A percentile compares a stretch with the other conserved stretches of the same genome.
Evolutionary conservation across 2,888 invertebrate species (phyloP).

Genomic region (Isoperla grammatica): DNA sequence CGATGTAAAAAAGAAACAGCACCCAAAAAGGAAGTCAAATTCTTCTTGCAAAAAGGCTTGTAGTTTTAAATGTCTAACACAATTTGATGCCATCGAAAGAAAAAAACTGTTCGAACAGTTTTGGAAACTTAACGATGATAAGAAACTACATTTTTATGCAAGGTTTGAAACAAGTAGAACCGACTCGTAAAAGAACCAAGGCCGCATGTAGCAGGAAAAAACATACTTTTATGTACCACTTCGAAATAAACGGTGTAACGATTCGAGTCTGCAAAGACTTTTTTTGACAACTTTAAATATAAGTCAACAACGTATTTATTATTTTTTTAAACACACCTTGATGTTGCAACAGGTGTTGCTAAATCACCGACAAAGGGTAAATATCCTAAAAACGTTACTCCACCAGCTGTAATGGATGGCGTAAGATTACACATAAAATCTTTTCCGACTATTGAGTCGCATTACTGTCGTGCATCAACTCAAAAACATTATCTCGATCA

Average conservation of each 20-base stretch:
- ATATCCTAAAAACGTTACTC: background rate
- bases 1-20: too few species aligned
- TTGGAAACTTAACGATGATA: slow-evolving; percentile 3
- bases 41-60: too few species aligned
- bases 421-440: background rate
- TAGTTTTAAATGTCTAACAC: background rate
- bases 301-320: too few species aligned
- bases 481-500: background rate
- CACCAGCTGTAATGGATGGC: background rate
- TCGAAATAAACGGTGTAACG: background rate
- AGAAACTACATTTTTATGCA: slow-evolving; percentile 7
- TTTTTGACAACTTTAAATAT: background rate
- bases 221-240: background rate
- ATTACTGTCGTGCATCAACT: background rate
- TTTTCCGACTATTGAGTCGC: background rate
- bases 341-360: background rate
- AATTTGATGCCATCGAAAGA: background rate
- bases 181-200: background rate
- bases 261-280: slow-evolving; percentile 5
- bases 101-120: background rate
- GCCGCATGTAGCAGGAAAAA: background rate
- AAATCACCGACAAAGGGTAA: background rate
- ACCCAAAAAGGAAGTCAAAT: too few species aligned
- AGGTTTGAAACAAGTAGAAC: background rate
- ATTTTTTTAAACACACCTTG: background rate